Evolutionary conservation across 2,113 vertebrate genomes (phyloP).

Genomic region (Monarcha castaneiventris): DNA sequence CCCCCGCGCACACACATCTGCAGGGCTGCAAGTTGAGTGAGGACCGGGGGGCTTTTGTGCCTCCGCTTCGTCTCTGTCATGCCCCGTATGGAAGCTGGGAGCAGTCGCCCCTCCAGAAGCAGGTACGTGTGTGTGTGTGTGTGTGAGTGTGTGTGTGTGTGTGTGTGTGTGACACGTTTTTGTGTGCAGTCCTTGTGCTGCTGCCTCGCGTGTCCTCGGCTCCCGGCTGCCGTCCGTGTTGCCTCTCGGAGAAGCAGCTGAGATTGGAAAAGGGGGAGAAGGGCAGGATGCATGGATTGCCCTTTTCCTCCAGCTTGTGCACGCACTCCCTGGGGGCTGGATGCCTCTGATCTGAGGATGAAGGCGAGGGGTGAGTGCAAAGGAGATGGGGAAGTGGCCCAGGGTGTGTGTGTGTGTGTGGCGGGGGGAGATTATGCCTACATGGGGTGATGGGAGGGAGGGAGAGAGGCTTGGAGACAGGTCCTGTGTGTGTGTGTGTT

Average conservation of each 20-base stretch:
- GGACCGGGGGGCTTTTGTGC: neutral
- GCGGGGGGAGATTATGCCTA: neutral
- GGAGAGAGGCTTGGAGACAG: neutral
- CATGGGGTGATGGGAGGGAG: neutral
- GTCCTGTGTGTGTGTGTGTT: neutral
- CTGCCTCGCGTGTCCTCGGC: conserved; percentile 12
- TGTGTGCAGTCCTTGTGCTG: conserved; percentile 17
- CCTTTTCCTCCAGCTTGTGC: neutral
- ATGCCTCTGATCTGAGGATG: neutral
- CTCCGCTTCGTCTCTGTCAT: neutral
- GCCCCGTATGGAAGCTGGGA: neutral
- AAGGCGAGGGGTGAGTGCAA: conserved; percentile 17
- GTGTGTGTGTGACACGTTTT: neutral
- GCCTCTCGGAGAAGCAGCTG: neutral
- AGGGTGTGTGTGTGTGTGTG: too few species aligned
- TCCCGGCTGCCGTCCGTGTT: neutral
- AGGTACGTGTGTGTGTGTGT: conserved; percentile 5
- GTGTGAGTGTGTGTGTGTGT: neutral
- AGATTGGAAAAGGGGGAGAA: neutral
- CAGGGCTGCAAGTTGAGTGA: conserved; percentile 28
- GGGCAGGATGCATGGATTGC: conserved; percentile 20
- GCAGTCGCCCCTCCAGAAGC: conserved; percentile 17
- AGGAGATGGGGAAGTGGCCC: neutral
- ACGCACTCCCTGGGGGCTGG: neutral
- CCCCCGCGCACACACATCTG: neutral